Percentiles rank a stretch among this genome's conserved stretches.
Evolutionary conservation across 1,140 invertebrate genomes (phyloP).

Genomic region (Limonius californicus): DNA sequence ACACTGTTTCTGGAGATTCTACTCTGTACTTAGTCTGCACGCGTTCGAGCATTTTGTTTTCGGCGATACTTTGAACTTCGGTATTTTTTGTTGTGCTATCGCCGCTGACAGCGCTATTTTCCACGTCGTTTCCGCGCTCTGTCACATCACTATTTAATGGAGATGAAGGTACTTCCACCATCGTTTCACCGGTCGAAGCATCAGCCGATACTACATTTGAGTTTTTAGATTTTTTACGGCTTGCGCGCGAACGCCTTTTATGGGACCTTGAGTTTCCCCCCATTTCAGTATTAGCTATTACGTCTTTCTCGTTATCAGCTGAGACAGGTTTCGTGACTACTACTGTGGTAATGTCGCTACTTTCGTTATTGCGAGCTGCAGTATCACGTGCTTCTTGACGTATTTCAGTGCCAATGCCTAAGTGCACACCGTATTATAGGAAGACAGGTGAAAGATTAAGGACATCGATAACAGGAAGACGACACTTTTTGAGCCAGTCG

Average conservation of each 20-base stretch:
- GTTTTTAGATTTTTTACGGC: constrained; percentile 1
- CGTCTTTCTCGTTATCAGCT: constrained; percentile 6
- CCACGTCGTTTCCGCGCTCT: not conserved
- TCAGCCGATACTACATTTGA: not conserved
- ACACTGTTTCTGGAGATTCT: constrained; percentile 49
- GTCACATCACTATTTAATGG: not conserved
- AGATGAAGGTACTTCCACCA: not conserved
- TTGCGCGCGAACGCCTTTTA: not conserved
- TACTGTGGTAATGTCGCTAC: not conserved
- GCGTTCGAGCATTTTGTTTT: constrained; percentile 18
- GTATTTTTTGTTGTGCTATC: not conserved
- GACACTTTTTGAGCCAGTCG: not conserved
- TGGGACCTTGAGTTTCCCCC: constrained; percentile 11
- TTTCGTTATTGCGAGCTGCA: constrained; percentile 6
- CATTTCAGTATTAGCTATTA: constrained; percentile 6
- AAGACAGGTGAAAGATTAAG: not conserved
- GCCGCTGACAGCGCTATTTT: not conserved
- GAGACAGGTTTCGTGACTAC: not conserved
- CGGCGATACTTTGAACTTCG: not conserved
- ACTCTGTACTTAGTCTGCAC: constrained; percentile 39
- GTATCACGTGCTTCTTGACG: not conserved
- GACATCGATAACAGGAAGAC: not conserved
- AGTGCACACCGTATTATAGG: constrained; percentile 5
- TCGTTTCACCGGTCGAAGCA: not conserved
- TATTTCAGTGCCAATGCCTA: constrained; percentile 8